These are phyloP conservation scores for Hydraecia micacea DNA, from an alignment of 2,888 invertebrate genomes.

Conservation along the genomic window DNA sequence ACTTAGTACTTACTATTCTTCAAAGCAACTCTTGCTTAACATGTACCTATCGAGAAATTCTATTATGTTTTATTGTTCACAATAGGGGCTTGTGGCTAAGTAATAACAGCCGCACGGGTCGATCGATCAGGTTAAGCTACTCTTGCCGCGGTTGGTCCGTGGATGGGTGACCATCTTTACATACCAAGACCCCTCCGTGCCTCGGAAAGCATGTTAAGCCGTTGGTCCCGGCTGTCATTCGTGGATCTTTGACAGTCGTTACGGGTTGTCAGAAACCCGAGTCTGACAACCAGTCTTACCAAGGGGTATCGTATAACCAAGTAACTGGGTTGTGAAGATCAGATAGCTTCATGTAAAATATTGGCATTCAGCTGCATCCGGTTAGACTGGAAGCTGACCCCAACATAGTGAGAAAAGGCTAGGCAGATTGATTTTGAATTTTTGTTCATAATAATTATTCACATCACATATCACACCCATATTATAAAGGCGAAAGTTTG, in stretches of 20 bases:
- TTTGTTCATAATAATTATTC: no score
- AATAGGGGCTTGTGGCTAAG: background rate
- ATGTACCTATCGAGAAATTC: background rate
- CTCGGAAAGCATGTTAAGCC: background rate
- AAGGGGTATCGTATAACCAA: no score
- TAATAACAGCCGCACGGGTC: background rate
- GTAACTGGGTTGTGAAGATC: no score
- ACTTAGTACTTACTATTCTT: slow-evolving; percentile 6
- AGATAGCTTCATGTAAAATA: no score
- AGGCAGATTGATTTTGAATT: no score
- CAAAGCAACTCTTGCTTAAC: background rate
- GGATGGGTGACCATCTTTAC: background rate
- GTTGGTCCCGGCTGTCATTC: background rate
- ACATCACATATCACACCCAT: no score
- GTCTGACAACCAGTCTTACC: no score
- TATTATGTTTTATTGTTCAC: background rate
- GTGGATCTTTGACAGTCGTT: background rate
- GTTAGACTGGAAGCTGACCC: no score
- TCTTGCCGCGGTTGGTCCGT: background rate
- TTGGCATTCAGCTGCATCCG: no score
- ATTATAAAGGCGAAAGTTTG: no score
- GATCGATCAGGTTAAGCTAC: background rate
- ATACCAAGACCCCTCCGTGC: background rate
- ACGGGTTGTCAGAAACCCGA: background rate
- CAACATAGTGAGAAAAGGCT: no score